Percentiles rank a stretch among this genome's conserved stretches.
phyloP scores from a whole-genome alignment of 2,797 vertebrate species.

The Sebastes diploproa region DNA sequence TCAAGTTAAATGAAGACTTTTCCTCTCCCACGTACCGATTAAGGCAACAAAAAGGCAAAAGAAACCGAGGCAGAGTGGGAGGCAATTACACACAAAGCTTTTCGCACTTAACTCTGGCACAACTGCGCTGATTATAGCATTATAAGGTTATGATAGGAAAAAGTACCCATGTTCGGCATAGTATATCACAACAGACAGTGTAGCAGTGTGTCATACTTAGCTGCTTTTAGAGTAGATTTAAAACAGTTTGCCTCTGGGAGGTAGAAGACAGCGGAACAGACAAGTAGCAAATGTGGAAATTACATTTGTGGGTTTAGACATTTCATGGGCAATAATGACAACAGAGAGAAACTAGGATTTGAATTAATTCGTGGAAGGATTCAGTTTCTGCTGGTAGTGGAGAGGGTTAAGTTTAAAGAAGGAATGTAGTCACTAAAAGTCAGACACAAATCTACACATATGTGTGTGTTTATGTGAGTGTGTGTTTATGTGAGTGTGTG shows the following conservation, averaged over 20 bases:
- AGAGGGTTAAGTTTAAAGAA: constrained; percentile 28
- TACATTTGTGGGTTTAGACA: constrained; percentile 12
- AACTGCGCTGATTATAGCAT: constrained; percentile 31
- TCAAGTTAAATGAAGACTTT: constrained; percentile 16
- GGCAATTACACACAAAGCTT: constrained; percentile 36
- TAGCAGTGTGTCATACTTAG: background rate
- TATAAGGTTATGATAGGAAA: background rate
- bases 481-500: constrained; percentile 23
- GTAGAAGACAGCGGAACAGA: background rate
- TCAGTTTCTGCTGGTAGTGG: constrained; percentile 3
- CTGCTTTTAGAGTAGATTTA: background rate
- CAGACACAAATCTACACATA: constrained; percentile 26
- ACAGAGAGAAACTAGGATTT: constrained; percentile 12
- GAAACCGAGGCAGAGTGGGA: constrained; percentile 33
- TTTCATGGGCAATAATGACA: constrained; percentile 22
- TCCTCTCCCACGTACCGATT: background rate
- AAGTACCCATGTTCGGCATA: constrained; percentile 3
- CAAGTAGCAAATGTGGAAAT: background rate
- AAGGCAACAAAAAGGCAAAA: background rate
- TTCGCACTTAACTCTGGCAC: constrained; percentile 52
- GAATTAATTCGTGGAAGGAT: constrained; percentile 22
- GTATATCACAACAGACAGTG: constrained; percentile 9
- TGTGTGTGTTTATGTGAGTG: constrained; percentile 23
- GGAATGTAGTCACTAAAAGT: constrained; percentile 43
- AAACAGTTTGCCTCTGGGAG: background rate